phyloP scores from a whole-genome alignment of 2,113 vertebrate genomes.

The Trachemys scripta region DNA sequence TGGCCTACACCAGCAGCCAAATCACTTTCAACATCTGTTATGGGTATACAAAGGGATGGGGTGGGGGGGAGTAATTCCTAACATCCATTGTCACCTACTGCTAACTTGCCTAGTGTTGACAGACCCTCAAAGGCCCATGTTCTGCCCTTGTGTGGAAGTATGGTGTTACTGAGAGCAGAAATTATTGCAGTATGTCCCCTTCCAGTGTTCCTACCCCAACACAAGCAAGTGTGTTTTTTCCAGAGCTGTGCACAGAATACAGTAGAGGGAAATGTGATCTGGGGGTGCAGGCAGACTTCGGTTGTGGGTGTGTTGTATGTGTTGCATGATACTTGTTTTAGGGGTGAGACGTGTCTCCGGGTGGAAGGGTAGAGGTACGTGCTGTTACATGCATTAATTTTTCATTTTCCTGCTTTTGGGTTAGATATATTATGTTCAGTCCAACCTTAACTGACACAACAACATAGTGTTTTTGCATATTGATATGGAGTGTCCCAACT shows the following conservation, averaged over 20 bases:
- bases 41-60: background rate
- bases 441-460: fast-evolving
- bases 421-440: background rate
- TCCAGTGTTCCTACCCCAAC: background rate
- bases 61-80: fast-evolving
- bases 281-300: background rate
- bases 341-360: background rate
- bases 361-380: fast-evolving
- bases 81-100: background rate
- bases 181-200: background rate
- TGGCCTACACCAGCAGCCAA: background rate
- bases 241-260: background rate
- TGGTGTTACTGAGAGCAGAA: background rate
- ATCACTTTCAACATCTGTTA: background rate
- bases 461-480: background rate
- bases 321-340: background rate
- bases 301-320: background rate
- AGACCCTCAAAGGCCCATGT: no score
- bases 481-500: background rate
- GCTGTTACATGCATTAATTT: fast-evolving
- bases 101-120: fast-evolving
- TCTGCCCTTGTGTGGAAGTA: background rate
- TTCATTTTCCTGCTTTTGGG: background rate
- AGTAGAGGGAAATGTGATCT: background rate
- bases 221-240: background rate